These are phyloP conservation scores for Enteromius trimaculatus DNA, from an alignment of 2,797 vertebrate genomes.

Conservation along the genomic window DNA sequence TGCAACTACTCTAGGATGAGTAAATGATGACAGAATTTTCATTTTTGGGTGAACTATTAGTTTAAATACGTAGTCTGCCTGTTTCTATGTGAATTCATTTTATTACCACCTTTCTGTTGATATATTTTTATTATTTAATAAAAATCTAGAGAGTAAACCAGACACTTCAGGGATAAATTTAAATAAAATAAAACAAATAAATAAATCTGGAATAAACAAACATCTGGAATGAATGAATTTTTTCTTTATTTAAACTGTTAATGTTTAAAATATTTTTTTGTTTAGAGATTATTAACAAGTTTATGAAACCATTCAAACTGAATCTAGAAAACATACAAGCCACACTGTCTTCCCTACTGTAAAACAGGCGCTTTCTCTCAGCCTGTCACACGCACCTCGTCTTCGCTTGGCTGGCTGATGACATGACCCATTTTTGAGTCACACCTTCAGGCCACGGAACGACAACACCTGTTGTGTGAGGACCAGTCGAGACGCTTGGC, in stretches of 20 bases:
- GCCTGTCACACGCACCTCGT: not conserved
- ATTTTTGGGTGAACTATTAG: too few relatives aligned
- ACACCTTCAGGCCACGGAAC: slow-evolving; percentile 13
- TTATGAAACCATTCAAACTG: not conserved
- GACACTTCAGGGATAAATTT: not conserved
- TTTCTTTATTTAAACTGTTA: not conserved
- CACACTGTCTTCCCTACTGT: not conserved
- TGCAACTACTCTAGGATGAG: too few relatives aligned
- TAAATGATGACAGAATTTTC: too few relatives aligned
- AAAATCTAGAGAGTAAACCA: not conserved
- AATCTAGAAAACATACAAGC: not conserved
- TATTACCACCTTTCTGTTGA: too few relatives aligned
- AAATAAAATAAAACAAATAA: too few relatives aligned
- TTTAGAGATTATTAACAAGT: not conserved
- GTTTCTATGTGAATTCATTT: too few relatives aligned
- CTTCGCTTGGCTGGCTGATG: not conserved
- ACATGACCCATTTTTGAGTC: slow-evolving; percentile 23
- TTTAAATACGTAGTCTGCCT: not conserved
- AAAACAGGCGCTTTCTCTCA: not conserved
- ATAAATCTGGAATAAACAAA: not conserved
- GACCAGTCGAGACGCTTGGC: not conserved
- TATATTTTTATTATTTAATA: not conserved
- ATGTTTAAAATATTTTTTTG: too few relatives aligned
- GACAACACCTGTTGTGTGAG: slow-evolving; percentile 42
- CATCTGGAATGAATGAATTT: not conserved